Percentiles rank a stretch among this genome's conserved stretches.
These are phyloP conservation scores for Ochlodes sylvanus DNA, from an alignment of 2,888 invertebrate genomes.

Conservation along the genomic window DNA sequence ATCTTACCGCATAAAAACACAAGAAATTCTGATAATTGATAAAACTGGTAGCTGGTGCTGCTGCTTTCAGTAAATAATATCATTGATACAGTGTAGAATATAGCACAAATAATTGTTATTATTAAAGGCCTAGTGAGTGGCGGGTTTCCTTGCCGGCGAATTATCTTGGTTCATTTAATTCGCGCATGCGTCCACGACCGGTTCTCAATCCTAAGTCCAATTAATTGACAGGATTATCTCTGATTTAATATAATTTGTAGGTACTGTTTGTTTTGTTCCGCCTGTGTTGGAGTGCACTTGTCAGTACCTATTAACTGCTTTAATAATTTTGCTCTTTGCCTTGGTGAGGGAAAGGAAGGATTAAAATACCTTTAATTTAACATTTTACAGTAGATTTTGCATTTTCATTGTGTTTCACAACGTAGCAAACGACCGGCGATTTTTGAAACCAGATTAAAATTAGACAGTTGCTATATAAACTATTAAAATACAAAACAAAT, in stretches of 20 bases:
- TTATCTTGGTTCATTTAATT: constrained; percentile 69
- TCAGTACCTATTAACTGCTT: constrained; percentile 52
- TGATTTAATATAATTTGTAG: constrained; percentile 82
- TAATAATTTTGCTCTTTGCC: constrained; percentile 38
- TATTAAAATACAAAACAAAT: too few relatives aligned
- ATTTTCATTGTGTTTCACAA: too few relatives aligned
- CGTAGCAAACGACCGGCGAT: too few relatives aligned
- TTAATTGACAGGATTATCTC: constrained; percentile 85
- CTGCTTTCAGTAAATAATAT: too few relatives aligned
- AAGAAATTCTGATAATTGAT: too few relatives aligned
- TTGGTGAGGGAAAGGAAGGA: neutral
- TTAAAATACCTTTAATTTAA: too few relatives aligned
- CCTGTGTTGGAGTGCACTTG: constrained; percentile 57
- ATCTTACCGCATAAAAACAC: too few relatives aligned
- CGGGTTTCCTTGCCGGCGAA: constrained; percentile 32
- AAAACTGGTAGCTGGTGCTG: too few relatives aligned
- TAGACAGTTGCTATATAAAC: too few relatives aligned
- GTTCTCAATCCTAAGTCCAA: constrained; percentile 81
- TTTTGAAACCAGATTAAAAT: too few relatives aligned
- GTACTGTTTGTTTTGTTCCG: constrained; percentile 76
- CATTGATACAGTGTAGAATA: neutral
- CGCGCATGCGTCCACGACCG: constrained; percentile 78
- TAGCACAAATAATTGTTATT: constrained; percentile 8
- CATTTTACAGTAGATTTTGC: too few relatives aligned
- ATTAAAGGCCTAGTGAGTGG: constrained; percentile 24